Base-by-base conservation (phyloP, 2,888 invertebrate genomes). In the Macrophya alboannulata region DNA sequence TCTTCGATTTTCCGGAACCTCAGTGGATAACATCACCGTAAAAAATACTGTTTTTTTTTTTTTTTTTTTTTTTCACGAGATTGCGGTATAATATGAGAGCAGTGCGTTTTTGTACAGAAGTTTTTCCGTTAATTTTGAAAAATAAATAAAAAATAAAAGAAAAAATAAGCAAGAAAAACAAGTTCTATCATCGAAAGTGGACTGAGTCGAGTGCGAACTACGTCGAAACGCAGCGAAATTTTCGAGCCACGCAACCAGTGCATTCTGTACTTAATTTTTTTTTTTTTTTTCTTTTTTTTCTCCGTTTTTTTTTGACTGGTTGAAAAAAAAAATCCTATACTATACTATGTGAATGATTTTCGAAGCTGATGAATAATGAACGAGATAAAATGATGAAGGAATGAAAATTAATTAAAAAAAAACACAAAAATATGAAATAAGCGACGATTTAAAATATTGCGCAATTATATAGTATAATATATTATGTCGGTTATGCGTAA, bases 401-500 rank as follows among this genome's bases (percentile, higher is more conserved):
- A 21, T n/a, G 10, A 62, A 40, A 4, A 21, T 4, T 10, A 51
- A 10, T 21, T 40, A 37, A 59, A 17, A 40, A 15, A n/a, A 62
- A 68, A n/a, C 17, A 43, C 10, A 4, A n/a, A 51, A 31, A 3
- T 25, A 55, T 40, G 65, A 37, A 43, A 81, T n/a, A 81, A 81
- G 81, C 81, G 62, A 81, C 62, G 62, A 59, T 81, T 62, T 62
- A 43, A 25, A n/a, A 43, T 62, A 15, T 62, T 81, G 40, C 81
- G 62, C 62, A 77, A 43, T 81, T 62, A 37, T 77, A 9, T 62
- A 15, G 31, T 31, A 31, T 31, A 31, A 48, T 9, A 62, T 3
- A 25, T n/a, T 43, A 25, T 81, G 81, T 81, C 62, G 83, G 65
- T 65, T 83, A 71, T 48, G 83, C 31, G 45, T 45, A 51, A 83